Conservation (phyloP, 2,113 vertebrate genomes). For the Tursiops truncatus region DNA sequence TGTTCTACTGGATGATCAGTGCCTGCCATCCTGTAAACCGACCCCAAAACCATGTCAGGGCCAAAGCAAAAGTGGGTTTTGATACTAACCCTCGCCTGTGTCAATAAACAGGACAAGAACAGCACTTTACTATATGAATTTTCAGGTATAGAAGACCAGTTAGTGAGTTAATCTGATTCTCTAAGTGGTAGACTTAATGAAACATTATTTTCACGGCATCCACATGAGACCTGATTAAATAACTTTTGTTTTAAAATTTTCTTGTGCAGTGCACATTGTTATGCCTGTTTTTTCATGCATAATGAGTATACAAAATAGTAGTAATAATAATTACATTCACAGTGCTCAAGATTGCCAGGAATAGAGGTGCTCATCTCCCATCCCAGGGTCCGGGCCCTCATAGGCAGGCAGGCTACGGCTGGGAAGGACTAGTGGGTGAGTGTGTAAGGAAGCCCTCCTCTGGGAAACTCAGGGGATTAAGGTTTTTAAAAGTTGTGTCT, state of each 20-base stretch:
- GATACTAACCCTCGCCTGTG: constrained; percentile 32
- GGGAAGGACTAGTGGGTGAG: background rate
- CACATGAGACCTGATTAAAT: constrained; percentile 41
- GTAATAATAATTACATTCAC: constrained; percentile 22
- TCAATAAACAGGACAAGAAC: constrained; percentile 39
- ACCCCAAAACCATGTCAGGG: constrained; percentile 47
- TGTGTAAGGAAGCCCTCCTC: background rate
- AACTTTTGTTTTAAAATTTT: constrained; percentile 41
- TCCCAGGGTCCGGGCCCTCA: background rate
- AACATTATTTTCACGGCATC: constrained; percentile 43
- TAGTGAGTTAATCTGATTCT: background rate
- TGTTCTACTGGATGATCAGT: background rate
- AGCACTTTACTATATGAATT: background rate
- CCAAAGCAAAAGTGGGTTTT: constrained; percentile 45
- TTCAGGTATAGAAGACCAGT: background rate
- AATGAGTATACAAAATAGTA: background rate
- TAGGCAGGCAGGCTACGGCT: background rate
- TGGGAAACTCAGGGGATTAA: background rate
- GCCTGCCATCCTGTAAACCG: constrained; percentile 38
- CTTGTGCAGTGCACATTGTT: background rate
- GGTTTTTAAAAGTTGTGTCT: background rate
- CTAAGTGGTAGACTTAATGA: constrained; percentile 45
- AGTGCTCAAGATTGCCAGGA: background rate
- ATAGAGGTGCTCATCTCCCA: background rate
- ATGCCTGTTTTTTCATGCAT: constrained; percentile 8